Conservation (phyloP, 2,888 invertebrate species). For the Meloe dianella region DNA sequence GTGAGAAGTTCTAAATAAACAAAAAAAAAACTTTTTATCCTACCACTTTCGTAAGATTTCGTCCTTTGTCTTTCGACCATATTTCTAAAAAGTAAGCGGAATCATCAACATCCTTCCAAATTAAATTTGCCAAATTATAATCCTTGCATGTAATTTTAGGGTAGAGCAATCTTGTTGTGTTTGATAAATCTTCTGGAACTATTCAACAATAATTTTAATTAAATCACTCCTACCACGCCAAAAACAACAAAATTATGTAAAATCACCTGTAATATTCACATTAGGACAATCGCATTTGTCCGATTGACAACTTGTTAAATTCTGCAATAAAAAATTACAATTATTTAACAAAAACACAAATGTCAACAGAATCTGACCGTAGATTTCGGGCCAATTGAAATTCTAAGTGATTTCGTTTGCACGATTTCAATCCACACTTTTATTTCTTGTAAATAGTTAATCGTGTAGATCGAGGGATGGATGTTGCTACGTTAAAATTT, state of each 20-base stretch:
- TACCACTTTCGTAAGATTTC: slow-evolving; percentile 7
- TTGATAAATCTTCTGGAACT: neutral
- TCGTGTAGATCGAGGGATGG: too few species aligned
- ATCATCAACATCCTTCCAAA: neutral
- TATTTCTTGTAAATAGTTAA: too few species aligned
- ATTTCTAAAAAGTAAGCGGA: slow-evolving; percentile 9
- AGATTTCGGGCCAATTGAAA: too few species aligned
- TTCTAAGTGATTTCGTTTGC: too few species aligned
- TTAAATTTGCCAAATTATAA: slow-evolving; percentile 3
- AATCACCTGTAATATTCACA: slow-evolving; percentile 5
- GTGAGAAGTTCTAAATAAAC: too few species aligned
- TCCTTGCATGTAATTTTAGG: slow-evolving; percentile 4
- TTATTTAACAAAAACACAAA: neutral
- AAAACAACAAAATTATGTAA: neutral
- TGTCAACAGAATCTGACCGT: too few species aligned
- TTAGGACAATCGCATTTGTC: neutral
- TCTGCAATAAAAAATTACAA: neutral
- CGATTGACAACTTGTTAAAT: neutral
- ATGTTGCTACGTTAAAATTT: too few species aligned
- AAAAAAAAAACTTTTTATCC: too few species aligned
- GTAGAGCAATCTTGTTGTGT: neutral
- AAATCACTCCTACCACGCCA: neutral
- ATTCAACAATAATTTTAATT: neutral
- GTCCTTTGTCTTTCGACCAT: neutral
- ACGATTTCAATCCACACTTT: too few species aligned